Evolutionary conservation across 2,888 invertebrate genomes (phyloP), one percentile per base, ranked within the genome.

Genomic region (Pilophorus perplexus): DNA sequence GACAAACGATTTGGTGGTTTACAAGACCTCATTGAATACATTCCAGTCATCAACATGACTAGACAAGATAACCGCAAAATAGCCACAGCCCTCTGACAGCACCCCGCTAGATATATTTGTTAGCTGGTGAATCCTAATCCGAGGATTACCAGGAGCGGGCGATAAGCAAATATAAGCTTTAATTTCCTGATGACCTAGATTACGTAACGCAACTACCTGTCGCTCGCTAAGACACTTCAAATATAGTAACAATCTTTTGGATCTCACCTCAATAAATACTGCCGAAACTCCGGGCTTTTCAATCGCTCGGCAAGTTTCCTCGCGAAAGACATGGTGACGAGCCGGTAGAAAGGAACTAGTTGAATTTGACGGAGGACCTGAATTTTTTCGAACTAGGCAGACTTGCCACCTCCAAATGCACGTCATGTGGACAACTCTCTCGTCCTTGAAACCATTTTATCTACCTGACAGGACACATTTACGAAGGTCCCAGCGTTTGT

Each of bases 251-350:
- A 3, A 23, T 4, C 12, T 44, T 20, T 20, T 2, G 12, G 4
- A 18, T 8, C 46, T 76, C 76, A 91, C 92, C 92, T 93, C 88
- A 86, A 86, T 71, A 93, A 84, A 82, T 93, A 93, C 3, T 85
- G 82, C 66, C 92, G 83, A 76, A 91, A 90, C 76, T 93, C 92
- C 76, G 88, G 88, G 75, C 89, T 89, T 78, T 85, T 86, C 23
- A 92, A 75, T 76, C 83, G 84, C 25, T 82, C 80, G 10, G 84
- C 59, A 52, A 85, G 71, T 75, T 81, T 85, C 71, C 74, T 78
- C 6, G 74, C 77, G 44, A 78, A 59, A 23, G 59, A 40, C 59
- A 59, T 59, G 27, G 42, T 42, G 23, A 10, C 8, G 44, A 22
- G 2, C 46, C 46, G 46, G 20, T 23, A 10, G 42, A 20, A n/a